phyloP scores from a whole-genome alignment of 2,797 vertebrate species.

The Crossoptilon crossoptilon region DNA sequence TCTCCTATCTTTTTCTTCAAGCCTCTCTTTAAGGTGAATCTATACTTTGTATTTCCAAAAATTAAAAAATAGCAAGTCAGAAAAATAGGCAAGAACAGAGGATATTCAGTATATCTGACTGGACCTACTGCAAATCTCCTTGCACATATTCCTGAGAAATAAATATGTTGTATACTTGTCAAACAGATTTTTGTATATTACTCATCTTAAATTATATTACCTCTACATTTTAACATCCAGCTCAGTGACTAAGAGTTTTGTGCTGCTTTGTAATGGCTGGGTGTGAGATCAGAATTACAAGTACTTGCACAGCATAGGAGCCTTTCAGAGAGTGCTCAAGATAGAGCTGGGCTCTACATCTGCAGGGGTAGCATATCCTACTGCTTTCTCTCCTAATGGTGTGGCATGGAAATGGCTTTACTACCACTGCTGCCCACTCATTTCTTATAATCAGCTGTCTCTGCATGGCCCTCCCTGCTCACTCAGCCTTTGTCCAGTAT shows the following conservation, averaged over 20 bases:
- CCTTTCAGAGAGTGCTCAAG: not conserved
- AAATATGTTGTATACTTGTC: not conserved
- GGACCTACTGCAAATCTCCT: not conserved
- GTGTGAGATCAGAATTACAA: not conserved
- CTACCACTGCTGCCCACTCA: not conserved
- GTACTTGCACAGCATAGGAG: not conserved
- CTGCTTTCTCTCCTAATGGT: not conserved
- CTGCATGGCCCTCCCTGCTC: not conserved
- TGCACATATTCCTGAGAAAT: not conserved
- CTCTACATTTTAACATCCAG: not conserved
- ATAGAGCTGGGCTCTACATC: not conserved
- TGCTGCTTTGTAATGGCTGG: not conserved
- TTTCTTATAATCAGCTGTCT: not conserved
- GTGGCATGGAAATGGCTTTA: not conserved
- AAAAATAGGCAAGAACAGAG: not conserved
- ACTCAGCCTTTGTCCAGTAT: not conserved
- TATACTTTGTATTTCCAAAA: not conserved
- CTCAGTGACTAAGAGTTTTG: not conserved
- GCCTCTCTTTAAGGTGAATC: not conserved
- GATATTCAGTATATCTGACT: not conserved
- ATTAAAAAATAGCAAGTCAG: not conserved
- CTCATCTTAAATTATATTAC: not conserved
- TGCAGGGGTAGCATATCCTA: not conserved
- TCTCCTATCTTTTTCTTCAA: not conserved
- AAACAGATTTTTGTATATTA: not conserved